A percentile compares a stretch with the other conserved stretches of the same genome.
Conservation (phyloP, 2,113 vertebrate species). For the Vanacampus margaritifer region DNA sequence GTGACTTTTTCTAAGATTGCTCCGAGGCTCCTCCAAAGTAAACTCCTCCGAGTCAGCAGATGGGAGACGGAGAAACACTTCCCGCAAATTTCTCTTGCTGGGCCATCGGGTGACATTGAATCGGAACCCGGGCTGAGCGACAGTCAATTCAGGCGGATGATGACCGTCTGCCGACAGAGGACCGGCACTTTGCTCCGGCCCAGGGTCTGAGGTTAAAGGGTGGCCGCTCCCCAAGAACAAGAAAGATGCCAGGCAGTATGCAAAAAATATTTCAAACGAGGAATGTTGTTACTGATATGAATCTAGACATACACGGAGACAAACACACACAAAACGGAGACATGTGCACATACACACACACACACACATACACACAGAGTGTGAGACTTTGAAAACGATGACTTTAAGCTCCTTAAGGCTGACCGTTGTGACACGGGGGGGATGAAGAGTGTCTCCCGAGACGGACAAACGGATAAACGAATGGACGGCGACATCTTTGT, state of each 20-base stretch:
- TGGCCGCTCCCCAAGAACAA: too few relatives aligned
- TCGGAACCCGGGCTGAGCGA: too few relatives aligned
- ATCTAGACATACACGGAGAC: too few relatives aligned
- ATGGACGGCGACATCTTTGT: background rate
- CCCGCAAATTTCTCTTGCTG: slow-evolving; percentile 7
- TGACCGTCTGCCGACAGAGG: too few relatives aligned
- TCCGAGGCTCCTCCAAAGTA: background rate
- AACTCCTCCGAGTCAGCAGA: background rate
- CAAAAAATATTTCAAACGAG: too few relatives aligned
- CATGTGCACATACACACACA: too few relatives aligned
- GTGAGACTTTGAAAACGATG: background rate
- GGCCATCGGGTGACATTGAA: background rate
- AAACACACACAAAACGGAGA: too few relatives aligned
- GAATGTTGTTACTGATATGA: too few relatives aligned
- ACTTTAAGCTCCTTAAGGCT: slow-evolving; percentile 3
- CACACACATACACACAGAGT: background rate
- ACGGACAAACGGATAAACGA: background rate
- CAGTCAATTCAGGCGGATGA: too few relatives aligned
- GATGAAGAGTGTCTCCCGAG: background rate
- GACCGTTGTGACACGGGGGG: background rate
- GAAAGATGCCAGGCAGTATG: too few relatives aligned
- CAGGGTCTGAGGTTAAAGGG: too few relatives aligned
- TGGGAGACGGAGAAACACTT: background rate
- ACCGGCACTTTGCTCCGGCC: too few relatives aligned
- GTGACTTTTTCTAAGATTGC: background rate